Evolutionary conservation across 2,113 vertebrate genomes (phyloP).

Genomic region (Otis tarda): DNA sequence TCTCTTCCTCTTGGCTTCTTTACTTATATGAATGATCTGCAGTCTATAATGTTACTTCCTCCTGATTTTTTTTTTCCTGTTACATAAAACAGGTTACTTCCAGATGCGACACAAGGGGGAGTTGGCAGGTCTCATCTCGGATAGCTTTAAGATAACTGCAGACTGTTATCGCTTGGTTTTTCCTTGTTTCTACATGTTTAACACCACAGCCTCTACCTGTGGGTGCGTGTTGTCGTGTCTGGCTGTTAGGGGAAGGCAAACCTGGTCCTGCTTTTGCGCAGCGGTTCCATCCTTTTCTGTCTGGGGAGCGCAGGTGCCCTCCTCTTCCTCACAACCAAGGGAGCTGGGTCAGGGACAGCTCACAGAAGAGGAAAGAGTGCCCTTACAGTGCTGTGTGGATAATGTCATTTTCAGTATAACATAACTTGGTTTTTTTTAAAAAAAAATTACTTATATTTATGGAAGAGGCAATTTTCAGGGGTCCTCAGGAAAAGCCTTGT

Average conservation of each 20-base stretch:
- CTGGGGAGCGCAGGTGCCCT: neutral
- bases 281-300: neutral
- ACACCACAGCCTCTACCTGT: neutral
- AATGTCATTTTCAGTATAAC: neutral
- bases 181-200: neutral
- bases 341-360: too few species aligned
- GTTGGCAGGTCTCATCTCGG: neutral
- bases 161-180: neutral
- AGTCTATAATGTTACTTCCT: neutral
- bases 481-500: neutral
- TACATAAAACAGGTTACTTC: too few species aligned
- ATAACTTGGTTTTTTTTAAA: neutral
- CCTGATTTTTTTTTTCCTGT: neutral
- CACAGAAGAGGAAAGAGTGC: neutral
- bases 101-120: neutral
- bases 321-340: neutral
- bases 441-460: neutral
- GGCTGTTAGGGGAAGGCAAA: neutral
- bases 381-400: fast-evolving
- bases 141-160: neutral
- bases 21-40: neutral
- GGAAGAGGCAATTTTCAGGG: neutral
- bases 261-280: neutral
- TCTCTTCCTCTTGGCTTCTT: neutral
- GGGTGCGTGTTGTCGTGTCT: neutral